Evolutionary conservation across 2,888 invertebrate genomes (phyloP), one percentile per base, ranked within the genome.

Genomic region (Polylopha cassiicola): DNA sequence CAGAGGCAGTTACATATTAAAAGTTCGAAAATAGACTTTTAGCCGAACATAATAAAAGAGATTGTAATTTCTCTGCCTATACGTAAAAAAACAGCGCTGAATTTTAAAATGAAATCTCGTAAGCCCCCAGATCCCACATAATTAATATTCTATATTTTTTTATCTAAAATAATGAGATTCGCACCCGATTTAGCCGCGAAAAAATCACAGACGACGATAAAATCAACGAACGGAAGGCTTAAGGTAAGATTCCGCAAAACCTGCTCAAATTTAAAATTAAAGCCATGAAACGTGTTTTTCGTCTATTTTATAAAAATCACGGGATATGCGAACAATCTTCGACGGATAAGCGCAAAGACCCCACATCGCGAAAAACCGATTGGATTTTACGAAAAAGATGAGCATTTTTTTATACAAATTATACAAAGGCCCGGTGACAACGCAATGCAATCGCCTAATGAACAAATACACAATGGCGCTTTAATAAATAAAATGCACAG

Each of bases 231-330:
- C 63, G 65, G 48, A 57, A 70, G 75, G 84, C 78, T 84, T 85
- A 79, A 64, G 65, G 65, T 52, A 76, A 82, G 84, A 84, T 78
- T 77, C 66, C 73, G 69, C 73, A 73, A 74, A 81, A 84, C 75
- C 84, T 68, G 77, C 81, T 82, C 84, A 85, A n/a, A 85, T 86
- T 85, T 85, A 84, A 86, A 86, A 85, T 85, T 82, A 85, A 85
- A 86, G 84, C 85, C 85, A 82, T 75, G 76, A 84, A 85, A 86
- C 85, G 85, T 86, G 85, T 85, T 85, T 81, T 84, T 82, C 80
- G 75, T 72, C 65, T 80, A 81, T 82, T 84, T 84, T 84, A 80
- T 84, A 85, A 84, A 85, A 85, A 79, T 81, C 75, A 70, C 64
- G 72, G 79, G 76, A 79, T 84, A 75, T 75, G 67, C 49, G 75